Percentiles rank a stretch among this genome's conserved stretches.
phyloP scores from a whole-genome alignment of 2,888 invertebrate genomes.

The Blera fallax region DNA sequence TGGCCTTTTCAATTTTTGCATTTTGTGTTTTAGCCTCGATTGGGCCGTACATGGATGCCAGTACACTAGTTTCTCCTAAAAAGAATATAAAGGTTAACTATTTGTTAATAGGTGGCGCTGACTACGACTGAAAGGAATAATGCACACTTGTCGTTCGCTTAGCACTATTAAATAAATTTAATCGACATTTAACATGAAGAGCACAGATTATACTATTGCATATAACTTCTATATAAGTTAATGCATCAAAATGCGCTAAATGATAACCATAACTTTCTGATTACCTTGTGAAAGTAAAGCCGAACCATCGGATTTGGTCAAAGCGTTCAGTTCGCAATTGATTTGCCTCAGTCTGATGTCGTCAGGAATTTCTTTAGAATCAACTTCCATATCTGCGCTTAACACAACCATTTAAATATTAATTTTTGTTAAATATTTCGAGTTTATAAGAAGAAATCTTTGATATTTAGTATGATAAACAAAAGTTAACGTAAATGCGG shows the following conservation, averaged over 20 bases:
- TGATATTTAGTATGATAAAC: not conserved
- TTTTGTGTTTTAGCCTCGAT: slow-evolving; percentile 89
- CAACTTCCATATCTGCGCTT: slow-evolving; percentile 8
- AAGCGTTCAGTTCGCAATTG: slow-evolving; percentile 87
- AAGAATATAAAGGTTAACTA: slow-evolving; percentile 76
- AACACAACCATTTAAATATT: slow-evolving; percentile 32
- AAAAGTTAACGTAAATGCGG: not conserved
- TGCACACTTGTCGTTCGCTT: no score
- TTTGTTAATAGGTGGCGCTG: not conserved
- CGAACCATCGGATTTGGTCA: slow-evolving; percentile 90
- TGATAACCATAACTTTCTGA: not conserved
- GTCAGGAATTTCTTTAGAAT: not conserved
- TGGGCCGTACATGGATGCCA: slow-evolving; percentile 92
- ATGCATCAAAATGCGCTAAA: not conserved
- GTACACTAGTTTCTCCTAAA: slow-evolving; percentile 89
- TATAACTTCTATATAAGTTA: not conserved
- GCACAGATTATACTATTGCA: no score
- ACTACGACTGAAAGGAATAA: not conserved
- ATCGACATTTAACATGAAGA: no score
- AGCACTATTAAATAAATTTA: no score
- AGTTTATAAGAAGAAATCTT: no score
- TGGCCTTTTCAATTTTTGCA: slow-evolving; percentile 89
- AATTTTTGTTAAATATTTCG: not conserved
- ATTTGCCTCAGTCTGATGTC: slow-evolving; percentile 81
- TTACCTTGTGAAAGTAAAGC: slow-evolving; percentile 90